Evolutionary conservation across 2,113 vertebrate species (phyloP).

Genomic region (Eleginops maclovinus): DNA sequence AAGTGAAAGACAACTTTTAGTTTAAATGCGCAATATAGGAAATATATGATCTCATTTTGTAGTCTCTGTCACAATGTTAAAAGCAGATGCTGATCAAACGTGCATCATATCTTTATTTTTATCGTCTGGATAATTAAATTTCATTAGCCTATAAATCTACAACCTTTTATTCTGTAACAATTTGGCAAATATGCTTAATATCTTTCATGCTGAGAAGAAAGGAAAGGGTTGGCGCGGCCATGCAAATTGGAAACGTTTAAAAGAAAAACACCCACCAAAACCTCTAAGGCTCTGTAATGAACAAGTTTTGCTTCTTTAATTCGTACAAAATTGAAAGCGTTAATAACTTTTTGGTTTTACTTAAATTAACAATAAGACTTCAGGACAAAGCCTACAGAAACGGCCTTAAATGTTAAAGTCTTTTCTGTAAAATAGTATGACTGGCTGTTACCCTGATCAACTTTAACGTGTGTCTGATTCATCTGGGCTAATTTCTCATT

Average conservation of each 20-base stretch:
- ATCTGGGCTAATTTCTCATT: background rate
- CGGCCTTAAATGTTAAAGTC: background rate
- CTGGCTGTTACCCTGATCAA: background rate
- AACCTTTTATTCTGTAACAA: background rate
- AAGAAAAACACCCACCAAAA: too few species aligned
- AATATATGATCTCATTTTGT: background rate
- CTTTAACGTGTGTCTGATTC: background rate
- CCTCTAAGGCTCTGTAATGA: too few species aligned
- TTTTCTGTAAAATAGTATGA: background rate
- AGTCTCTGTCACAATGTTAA: background rate
- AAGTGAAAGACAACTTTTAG: background rate
- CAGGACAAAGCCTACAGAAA: too few species aligned
- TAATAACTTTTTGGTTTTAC: too few species aligned
- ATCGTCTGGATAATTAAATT: too few species aligned
- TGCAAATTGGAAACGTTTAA: background rate
- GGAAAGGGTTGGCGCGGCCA: too few species aligned
- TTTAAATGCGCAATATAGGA: background rate
- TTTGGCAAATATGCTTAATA: background rate
- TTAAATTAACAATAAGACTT: too few species aligned
- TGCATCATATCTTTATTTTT: background rate
- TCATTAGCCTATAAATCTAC: too few species aligned
- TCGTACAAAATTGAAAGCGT: too few species aligned
- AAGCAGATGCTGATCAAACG: background rate
- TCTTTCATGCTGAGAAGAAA: background rate
- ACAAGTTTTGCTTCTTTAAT: too few species aligned